A percentile compares a stretch with the other conserved stretches of the same genome.
Evolutionary conservation across 1,140 invertebrate species (phyloP).

Genomic region (Aphaenogaster floridana): DNA sequence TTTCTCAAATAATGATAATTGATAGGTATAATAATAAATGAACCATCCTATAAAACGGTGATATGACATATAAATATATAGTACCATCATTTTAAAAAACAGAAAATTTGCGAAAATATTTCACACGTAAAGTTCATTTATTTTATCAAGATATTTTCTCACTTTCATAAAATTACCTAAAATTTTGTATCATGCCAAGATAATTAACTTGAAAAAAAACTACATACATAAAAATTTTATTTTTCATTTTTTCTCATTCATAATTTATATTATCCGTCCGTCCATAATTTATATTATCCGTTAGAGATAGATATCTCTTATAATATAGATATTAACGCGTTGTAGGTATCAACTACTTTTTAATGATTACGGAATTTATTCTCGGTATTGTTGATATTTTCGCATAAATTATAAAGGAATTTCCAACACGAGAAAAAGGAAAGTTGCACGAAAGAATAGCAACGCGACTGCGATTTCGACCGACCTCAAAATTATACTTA

Average conservation of each 20-base stretch:
- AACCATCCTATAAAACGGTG: background rate
- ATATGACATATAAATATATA: background rate
- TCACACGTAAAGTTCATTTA: background rate
- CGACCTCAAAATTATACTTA: conserved; percentile 58
- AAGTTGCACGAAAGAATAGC: conserved; percentile 40
- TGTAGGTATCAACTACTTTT: conserved; percentile 1
- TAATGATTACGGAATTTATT: conserved; percentile 13
- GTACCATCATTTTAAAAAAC: background rate
- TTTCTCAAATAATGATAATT: conserved; percentile 3
- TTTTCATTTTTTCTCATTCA: background rate
- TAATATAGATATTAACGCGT: background rate
- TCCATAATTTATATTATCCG: background rate
- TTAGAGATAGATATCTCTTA: background rate
- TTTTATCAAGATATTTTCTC: background rate
- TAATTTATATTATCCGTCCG: background rate
- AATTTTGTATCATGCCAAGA: background rate
- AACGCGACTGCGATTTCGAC: conserved; percentile 20
- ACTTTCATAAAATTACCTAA: background rate
- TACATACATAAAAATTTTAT: background rate
- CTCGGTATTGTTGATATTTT: conserved; percentile 34
- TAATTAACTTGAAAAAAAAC: background rate
- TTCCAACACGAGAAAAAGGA: conserved; percentile 1
- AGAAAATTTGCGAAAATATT: background rate
- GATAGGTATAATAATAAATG: conserved; percentile 16
- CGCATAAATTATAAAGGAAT: conserved; percentile 49